These are phyloP conservation scores for Anser brachyrhynchus DNA, from an alignment of 2,113 vertebrate species.

Conservation along the genomic window DNA sequence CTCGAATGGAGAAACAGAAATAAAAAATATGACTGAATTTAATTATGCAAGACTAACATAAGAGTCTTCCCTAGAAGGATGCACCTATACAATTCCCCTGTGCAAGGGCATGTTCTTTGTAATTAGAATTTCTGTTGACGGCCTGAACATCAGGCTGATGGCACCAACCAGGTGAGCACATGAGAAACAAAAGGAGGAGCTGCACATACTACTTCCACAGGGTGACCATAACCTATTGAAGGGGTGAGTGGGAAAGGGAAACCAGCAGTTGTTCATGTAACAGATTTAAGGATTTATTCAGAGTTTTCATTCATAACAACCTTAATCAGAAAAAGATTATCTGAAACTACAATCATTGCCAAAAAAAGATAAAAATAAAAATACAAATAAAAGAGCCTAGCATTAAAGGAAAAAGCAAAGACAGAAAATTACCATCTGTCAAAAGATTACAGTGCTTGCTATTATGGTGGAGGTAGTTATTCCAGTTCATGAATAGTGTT, in stretches of 20 bases:
- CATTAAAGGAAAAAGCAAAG: not conserved
- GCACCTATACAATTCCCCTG: not conserved
- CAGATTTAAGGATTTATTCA: not conserved
- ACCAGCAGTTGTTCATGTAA: not conserved
- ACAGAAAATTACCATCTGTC: not conserved
- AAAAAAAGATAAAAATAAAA: not conserved
- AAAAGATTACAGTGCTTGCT: not conserved
- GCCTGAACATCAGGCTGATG: not conserved
- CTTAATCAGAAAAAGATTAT: not conserved
- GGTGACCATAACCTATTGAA: not conserved
- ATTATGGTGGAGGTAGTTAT: not conserved
- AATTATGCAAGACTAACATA: not conserved
- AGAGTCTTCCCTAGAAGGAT: not conserved
- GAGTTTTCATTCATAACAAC: not conserved
- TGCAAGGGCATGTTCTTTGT: not conserved
- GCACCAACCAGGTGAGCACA: not conserved
- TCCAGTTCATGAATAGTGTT: not conserved
- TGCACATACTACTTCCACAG: not conserved
- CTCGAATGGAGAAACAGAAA: not conserved
- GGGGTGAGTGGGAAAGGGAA: not conserved
- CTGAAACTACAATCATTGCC: not conserved
- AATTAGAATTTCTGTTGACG: not conserved
- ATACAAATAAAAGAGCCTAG: not conserved
- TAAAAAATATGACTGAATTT: not conserved
- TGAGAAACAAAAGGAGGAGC: not conserved